Percentiles rank a stretch among this genome's conserved stretches.
Conservation (phyloP, 92 coral and sea anemone species). For the Paramuricea clavata region DNA sequence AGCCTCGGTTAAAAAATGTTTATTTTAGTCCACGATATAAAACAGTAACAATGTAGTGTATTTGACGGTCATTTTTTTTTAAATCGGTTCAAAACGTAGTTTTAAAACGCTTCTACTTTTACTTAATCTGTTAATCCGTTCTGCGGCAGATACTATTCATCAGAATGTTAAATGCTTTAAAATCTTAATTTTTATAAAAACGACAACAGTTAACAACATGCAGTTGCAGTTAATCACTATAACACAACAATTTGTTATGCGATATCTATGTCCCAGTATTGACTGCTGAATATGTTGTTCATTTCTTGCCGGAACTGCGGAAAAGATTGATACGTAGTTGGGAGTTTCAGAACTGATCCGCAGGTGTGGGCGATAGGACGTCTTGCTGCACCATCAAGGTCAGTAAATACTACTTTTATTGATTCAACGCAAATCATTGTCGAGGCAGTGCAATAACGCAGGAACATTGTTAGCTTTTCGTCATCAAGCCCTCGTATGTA, state of each 20-base stretch:
- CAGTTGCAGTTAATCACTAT: too few species aligned
- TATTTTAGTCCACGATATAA: too few species aligned
- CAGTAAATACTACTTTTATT: not conserved
- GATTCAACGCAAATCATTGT: conserved; percentile 7
- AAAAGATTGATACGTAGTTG: conserved; percentile 13
- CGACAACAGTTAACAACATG: too few species aligned
- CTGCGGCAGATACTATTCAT: too few species aligned
- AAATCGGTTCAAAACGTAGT: too few species aligned
- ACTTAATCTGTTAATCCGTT: too few species aligned
- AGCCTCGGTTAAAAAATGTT: too few species aligned
- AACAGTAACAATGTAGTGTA: too few species aligned
- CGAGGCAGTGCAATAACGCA: conserved; percentile 8
- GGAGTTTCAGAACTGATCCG: conserved; percentile 11
- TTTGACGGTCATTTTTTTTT: too few species aligned
- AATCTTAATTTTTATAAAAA: too few species aligned
- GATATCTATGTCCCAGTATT: conserved; percentile 70
- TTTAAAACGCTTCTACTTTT: too few species aligned
- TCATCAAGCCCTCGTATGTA: conserved; percentile 16
- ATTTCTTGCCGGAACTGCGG: conserved; percentile 7
- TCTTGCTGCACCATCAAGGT: conserved; percentile 4
- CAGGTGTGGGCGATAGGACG: conserved; percentile 16
- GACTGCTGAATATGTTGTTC: conserved; percentile 40
- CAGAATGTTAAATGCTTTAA: too few species aligned
- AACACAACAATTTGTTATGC: not conserved
- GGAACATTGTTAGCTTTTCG: conserved; percentile 1